A percentile compares a stretch with the other conserved stretches of the same genome.
These are phyloP conservation scores for Drosophila grimshawi DNA, from an alignment of 1,140 invertebrate species.

Conservation along the genomic window DNA sequence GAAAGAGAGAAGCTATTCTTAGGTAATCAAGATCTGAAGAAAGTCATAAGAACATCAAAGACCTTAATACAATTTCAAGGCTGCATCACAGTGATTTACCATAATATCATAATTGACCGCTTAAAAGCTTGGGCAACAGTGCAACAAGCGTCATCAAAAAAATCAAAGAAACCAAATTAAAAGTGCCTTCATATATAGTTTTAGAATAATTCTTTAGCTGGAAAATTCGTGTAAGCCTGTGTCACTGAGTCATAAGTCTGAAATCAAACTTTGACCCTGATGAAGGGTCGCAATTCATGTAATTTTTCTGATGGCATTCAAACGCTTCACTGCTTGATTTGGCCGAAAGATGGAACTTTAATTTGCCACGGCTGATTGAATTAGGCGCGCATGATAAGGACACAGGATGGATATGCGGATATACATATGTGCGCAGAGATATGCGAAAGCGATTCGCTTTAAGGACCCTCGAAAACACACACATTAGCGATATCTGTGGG, in stretches of 20 bases:
- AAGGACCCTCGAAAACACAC: slow-evolving; percentile 48
- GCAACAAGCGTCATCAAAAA: too few relatives aligned
- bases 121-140: too few relatives aligned
- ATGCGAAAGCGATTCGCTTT: slow-evolving; percentile 31
- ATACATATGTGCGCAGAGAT: slow-evolving; percentile 18
- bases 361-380: slow-evolving; percentile 80
- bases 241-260: slow-evolving; percentile 17
- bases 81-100: too few relatives aligned
- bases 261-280: slow-evolving; percentile 65
- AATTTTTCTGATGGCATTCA: slow-evolving; percentile 52
- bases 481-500: slow-evolving; percentile 75
- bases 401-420: slow-evolving; percentile 13
- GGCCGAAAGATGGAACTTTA: slow-evolving; percentile 70
- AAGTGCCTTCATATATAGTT: too few relatives aligned
- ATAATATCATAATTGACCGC: too few relatives aligned
- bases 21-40: too few relatives aligned
- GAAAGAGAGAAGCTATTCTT: too few relatives aligned
- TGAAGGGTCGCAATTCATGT: slow-evolving; percentile 50
- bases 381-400: slow-evolving; percentile 61
- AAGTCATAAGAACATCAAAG: too few relatives aligned
- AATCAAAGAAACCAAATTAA: too few relatives aligned
- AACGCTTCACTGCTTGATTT: slow-evolving; percentile 64
- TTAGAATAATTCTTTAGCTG: too few relatives aligned
- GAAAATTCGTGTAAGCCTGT: neutral
- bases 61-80: too few relatives aligned